Base-by-base conservation (phyloP, 2,888 invertebrate species). In the Entomobrya multifasciata region DNA sequence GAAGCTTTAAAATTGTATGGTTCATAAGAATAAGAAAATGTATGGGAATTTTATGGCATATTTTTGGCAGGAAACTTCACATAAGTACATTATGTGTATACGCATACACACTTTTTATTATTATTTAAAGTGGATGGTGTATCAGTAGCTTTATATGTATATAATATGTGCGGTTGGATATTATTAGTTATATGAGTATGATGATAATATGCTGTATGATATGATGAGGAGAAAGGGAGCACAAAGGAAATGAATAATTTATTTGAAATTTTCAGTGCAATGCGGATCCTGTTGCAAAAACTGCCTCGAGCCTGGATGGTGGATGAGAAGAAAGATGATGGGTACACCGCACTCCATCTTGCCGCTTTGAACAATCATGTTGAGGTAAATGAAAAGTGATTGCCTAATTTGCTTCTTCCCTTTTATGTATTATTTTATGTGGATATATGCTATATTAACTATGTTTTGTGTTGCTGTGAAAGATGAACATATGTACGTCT, bases 251-350 rank as follows among this genome's bases (percentile, higher is more conserved):
- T 85, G 77, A 77, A 85, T 85, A 70, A 78, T 85, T 85, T 88
- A 86, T 82, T 86, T 79, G 62, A 62, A 70, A 87, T 89, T 94
- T 95, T 87, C 94, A 97, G 98, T 93, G 98, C 99, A 79, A 98
- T 99, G 98, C 96, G 97, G 92, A 97, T 98, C 92, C 94, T 99
- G 92, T 94, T 99, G 91, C 95, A 96, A 78, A 98, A 98, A 93
- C 94, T 98, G 88, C 97, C 97, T 47, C 95, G 98, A 27, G 96
- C 97, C 1, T 99, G 99, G 99, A 97, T 99, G 92, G 98, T 99
- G 85, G 99, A 99, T 93, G 99, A 99, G 93, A 98, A 98, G 92
- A 99, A 99, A 92, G 99, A 99, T 93, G 99, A 99, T 92, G 99
- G 99, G 0, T 98, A 98, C 93, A 98, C 99, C 0, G 98, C 99